Conservation (phyloP, 2,797 vertebrate genomes). For the Poeciliopsis presidionis region DNA sequence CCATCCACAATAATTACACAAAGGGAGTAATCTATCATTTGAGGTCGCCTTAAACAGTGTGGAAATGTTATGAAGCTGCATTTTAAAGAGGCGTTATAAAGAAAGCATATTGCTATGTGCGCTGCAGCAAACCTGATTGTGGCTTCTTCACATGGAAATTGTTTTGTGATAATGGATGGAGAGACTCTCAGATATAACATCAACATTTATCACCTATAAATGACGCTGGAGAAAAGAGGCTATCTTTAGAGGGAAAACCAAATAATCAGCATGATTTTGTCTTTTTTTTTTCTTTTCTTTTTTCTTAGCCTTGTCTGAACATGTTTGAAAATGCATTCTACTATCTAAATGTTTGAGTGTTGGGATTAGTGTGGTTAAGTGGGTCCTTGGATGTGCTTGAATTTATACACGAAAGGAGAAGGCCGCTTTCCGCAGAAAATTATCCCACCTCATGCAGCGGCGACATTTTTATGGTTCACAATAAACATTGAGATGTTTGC, state of each 20-base stretch:
- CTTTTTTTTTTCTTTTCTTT: background rate
- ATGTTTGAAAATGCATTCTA: slow-evolving; percentile 54
- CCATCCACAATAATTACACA: slow-evolving; percentile 36
- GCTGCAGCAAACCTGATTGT: slow-evolving; percentile 28
- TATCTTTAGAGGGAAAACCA: slow-evolving; percentile 28
- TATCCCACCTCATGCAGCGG: slow-evolving; percentile 42
- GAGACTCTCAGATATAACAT: slow-evolving; percentile 24
- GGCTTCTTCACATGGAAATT: slow-evolving; percentile 33
- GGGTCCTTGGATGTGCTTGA: slow-evolving; percentile 28
- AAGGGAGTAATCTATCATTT: slow-evolving; percentile 29
- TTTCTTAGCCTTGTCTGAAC: slow-evolving; percentile 12
- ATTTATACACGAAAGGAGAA: slow-evolving; percentile 29
- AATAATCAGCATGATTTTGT: slow-evolving; percentile 10
- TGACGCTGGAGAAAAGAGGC: slow-evolving; percentile 13
- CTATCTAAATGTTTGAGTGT: slow-evolving; percentile 29
- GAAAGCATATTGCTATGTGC: slow-evolving; percentile 34
- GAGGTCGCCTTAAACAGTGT: slow-evolving; percentile 23
- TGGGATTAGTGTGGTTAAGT: slow-evolving; percentile 38
- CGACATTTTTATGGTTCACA: slow-evolving; percentile 28
- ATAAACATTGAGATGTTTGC: slow-evolving; percentile 25
- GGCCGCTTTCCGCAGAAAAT: slow-evolving; percentile 21
- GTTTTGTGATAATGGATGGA: slow-evolving; percentile 35
- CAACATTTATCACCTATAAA: slow-evolving; percentile 31
- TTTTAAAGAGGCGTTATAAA: slow-evolving; percentile 27
- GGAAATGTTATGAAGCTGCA: slow-evolving; percentile 26